Evolutionary conservation across 2,888 invertebrate genomes (phyloP).

Genomic region (Coenonympha arcania): DNA sequence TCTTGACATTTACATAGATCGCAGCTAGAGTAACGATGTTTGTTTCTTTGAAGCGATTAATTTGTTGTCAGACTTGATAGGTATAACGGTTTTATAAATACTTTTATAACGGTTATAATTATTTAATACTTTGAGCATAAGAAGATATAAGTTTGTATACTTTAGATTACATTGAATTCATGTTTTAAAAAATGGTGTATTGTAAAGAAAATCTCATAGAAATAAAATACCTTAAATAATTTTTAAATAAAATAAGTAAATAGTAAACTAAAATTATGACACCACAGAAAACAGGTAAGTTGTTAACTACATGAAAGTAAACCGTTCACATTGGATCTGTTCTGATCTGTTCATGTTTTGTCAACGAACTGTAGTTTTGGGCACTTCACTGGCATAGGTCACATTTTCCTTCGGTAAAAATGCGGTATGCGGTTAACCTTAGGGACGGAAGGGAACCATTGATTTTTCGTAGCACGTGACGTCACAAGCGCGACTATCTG

Average conservation of each 20-base stretch:
- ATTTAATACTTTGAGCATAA: not conserved
- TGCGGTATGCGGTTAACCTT: slow-evolving; percentile 72
- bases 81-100: slow-evolving; percentile 2
- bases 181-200: too few relatives aligned
- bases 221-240: too few relatives aligned
- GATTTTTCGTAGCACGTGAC: slow-evolving; percentile 70
- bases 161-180: too few relatives aligned
- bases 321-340: slow-evolving; percentile 57
- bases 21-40: not conserved
- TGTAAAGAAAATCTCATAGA: too few relatives aligned
- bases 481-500: slow-evolving; percentile 56
- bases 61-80: slow-evolving; percentile 10
- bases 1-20: not conserved
- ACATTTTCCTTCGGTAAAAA: slow-evolving; percentile 65
- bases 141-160: too few relatives aligned
- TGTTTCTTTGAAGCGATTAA: slow-evolving; percentile 13
- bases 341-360: slow-evolving; percentile 44
- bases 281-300: slow-evolving; percentile 48
- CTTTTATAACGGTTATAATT: not conserved
- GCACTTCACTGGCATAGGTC: slow-evolving; percentile 66
- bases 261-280: slow-evolving; percentile 48
- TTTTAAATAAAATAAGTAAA: slow-evolving; percentile 13
- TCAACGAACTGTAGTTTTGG: slow-evolving; percentile 37
- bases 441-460: slow-evolving; percentile 58
- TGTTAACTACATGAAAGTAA: slow-evolving; percentile 50